Evolutionary conservation across 2,888 invertebrate species (phyloP), one percentile per base, ranked within the genome.

Genomic region (Alloplasta piceator): DNA sequence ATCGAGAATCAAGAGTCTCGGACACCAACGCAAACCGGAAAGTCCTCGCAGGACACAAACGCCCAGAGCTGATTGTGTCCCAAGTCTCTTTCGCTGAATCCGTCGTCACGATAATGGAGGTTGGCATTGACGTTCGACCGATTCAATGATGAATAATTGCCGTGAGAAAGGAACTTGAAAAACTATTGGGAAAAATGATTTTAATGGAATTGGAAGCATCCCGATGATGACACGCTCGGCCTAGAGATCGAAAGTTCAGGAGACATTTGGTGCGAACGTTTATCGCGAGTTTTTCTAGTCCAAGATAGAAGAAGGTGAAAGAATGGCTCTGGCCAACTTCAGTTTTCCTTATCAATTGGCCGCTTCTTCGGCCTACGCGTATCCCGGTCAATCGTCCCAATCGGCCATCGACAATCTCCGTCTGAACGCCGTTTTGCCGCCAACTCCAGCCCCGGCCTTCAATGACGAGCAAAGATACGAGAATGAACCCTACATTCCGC

Each of bases 241-340:
- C n/a, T n/a, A n/a, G n/a, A n/a, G n/a, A n/a, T n/a, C n/a, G n/a
- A n/a, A n/a, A n/a, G n/a, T n/a, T n/a, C n/a, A n/a, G n/a, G n/a
- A n/a, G n/a, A n/a, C n/a, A n/a, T n/a, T n/a, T n/a, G n/a, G n/a
- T n/a, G n/a, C n/a, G n/a, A n/a, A n/a, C n/a, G n/a, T n/a, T n/a
- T n/a, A n/a, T n/a, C n/a, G n/a, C n/a, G n/a, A n/a, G n/a, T n/a
- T n/a, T 80, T 76, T 82, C 77, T 82, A 83, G 82, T 83, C 78
- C 56, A 10, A 39, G 12, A 26, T 6, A 0, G 36, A 68, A 38
- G 56, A 58, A 41, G 39, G 50, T 36, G 39, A 48, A 78, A 75
- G 82, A 67, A 92, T 92, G 92, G 88, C 92, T 67, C 80, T 92
- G 83, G 86, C 89, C 63, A 92, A 92, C 82, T 92, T 91, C 77